Base-by-base conservation (phyloP, 2,888 invertebrate genomes). In the Andrena flavipes region DNA sequence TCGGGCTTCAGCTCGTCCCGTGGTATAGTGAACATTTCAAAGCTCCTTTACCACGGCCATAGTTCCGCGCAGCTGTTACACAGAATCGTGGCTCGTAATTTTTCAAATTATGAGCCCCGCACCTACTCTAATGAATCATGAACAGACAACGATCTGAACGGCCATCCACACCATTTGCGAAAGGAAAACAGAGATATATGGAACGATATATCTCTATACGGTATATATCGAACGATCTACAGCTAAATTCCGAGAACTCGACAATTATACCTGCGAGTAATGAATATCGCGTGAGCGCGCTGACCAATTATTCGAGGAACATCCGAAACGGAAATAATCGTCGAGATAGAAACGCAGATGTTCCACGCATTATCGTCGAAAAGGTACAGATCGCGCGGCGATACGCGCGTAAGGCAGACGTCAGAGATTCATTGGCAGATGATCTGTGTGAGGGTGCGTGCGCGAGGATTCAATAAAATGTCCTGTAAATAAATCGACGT, bases 201-300 rank as follows among this genome's bases (percentile, higher is more conserved):
- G 56, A 56, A 7, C 29, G 60, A 56, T 56, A n/a, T 33, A 33
- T 62, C 33, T 20, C n/a, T 23, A 63, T 42, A 63, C 23, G 23
- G 56, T 10, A 23, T 30, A 30, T 33, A 49, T 33, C 29, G 20
- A 73, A 49, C 35, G 59, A 75, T 75, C 49, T 54, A 65, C 29
- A 42, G 60, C 42, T 70, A 59, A 70, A 65, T 75, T 70, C 75
- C 56, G 20, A 23, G 60, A 68, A 77, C 13, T 35, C 35, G 6
- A 54, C 63, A 30, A 54, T n/a, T 76, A 33, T 48, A 30, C 56
- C 56, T 54, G 60, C 48, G 56, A 35, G 71, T 75, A 81, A 84
- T 84, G 75, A 84, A 75, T 78, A 64, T 81, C 75, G 84, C 84
- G 84, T 84, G 84, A 80, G 59, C 67, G n/a, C 16, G 26, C 63